phyloP scores from a whole-genome alignment of 2,888 invertebrate genomes.

The Caenorhabditis sp. region DNA sequence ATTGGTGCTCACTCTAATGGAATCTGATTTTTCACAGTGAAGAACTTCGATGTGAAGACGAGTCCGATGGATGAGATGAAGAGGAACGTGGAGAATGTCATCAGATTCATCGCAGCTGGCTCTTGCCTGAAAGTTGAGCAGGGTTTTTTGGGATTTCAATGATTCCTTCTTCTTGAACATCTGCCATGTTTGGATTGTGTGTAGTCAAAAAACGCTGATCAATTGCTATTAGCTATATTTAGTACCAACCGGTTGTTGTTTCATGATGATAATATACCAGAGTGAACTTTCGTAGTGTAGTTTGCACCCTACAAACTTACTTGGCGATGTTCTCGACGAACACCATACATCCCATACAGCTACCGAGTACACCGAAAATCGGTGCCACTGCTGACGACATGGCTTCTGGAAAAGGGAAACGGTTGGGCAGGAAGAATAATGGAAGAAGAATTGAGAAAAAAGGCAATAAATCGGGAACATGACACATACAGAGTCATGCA shows the following conservation, averaged over 20 bases:
- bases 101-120: slow-evolving; percentile 94
- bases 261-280: background rate
- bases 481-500: background rate
- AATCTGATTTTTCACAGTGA: slow-evolving; percentile 88
- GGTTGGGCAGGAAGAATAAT: background rate
- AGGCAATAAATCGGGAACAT: background rate
- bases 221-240: slow-evolving; percentile 6
- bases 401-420: slow-evolving; percentile 7
- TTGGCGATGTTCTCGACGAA: slow-evolving; percentile 83
- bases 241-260: slow-evolving; percentile 34
- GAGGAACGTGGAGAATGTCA: slow-evolving; percentile 95
- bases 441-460: background rate
- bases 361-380: slow-evolving; percentile 74
- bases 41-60: slow-evolving; percentile 89
- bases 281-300: slow-evolving; percentile 14
- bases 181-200: background rate
- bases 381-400: slow-evolving; percentile 67
- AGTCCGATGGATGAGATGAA: slow-evolving; percentile 94
- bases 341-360: slow-evolving; percentile 83
- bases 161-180: background rate
- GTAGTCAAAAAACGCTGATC: background rate
- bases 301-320: slow-evolving; percentile 69
- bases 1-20: slow-evolving; percentile 86
- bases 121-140: slow-evolving; percentile 87
- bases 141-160: slow-evolving; percentile 6